These are phyloP conservation scores for Exephanes ischioxanthus DNA, from an alignment of 2,888 invertebrate genomes.

Conservation along the genomic window DNA sequence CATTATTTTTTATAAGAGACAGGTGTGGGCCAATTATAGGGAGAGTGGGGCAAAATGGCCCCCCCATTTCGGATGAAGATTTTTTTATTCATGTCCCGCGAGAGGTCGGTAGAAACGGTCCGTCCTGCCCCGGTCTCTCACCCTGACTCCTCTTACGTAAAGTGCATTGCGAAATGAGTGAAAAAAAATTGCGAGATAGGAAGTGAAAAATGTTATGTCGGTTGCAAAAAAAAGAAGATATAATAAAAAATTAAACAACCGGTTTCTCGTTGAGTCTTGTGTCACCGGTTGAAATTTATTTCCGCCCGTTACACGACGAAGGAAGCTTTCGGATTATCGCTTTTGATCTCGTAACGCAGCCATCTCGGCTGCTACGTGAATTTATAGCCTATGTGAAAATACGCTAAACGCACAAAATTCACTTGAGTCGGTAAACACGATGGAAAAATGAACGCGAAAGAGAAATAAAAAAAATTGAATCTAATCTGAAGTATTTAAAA, in stretches of 20 bases:
- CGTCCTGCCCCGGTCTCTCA: not conserved
- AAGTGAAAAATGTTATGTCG: conserved; percentile 7
- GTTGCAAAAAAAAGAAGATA: conserved; percentile 6
- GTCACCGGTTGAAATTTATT: conserved; percentile 63
- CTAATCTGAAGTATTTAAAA: not conserved
- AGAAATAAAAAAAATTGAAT: conserved; percentile 11
- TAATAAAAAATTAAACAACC: conserved; percentile 28
- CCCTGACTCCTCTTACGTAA: not conserved
- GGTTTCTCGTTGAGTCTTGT: conserved; percentile 44
- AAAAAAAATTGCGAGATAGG: not conserved
- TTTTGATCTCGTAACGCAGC: conserved; percentile 62
- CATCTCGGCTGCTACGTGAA: conserved; percentile 37
- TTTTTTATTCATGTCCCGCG: not conserved
- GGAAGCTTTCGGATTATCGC: conserved; percentile 56
- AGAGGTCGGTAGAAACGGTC: too few relatives aligned
- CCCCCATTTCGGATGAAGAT: not conserved
- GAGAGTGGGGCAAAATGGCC: too few relatives aligned
- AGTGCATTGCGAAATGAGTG: not conserved
- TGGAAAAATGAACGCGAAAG: conserved; percentile 11
- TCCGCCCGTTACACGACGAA: conserved; percentile 57
- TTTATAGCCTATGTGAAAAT: conserved; percentile 60
- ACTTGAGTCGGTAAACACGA: conserved; percentile 6
- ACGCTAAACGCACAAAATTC: conserved; percentile 31
- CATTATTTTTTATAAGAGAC: not conserved
- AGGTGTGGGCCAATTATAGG: too few relatives aligned